A percentile compares a stretch with the other conserved stretches of the same genome.
These are phyloP conservation scores for Sthenelais limicola DNA, from an alignment of 2,888 invertebrate genomes.

Conservation along the genomic window DNA sequence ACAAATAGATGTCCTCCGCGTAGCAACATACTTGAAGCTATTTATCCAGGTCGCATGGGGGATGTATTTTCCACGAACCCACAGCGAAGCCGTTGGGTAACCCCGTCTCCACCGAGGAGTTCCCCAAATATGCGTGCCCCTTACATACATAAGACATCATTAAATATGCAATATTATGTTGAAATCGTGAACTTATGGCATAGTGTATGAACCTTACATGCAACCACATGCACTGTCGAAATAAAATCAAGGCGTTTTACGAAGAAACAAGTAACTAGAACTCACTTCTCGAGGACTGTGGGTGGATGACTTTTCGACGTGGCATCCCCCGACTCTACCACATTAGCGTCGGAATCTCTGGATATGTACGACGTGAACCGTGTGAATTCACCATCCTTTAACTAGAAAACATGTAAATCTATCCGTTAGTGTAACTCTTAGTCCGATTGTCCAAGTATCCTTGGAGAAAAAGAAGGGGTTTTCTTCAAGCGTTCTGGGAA, in stretches of 20 bases:
- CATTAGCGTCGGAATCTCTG: slow-evolving; percentile 28
- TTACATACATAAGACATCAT: not conserved
- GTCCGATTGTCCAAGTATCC: not conserved
- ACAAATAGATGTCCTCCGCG: too few species aligned
- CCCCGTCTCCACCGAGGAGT: slow-evolving; percentile 38
- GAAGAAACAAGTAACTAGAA: slow-evolving; percentile 8
- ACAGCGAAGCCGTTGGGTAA: slow-evolving; percentile 32
- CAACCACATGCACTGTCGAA: slow-evolving; percentile 16
- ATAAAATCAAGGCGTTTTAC: not conserved
- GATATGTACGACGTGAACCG: not conserved
- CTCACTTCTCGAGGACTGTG: slow-evolving; percentile 38
- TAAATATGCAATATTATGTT: too few species aligned
- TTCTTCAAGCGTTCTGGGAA: slow-evolving; percentile 30
- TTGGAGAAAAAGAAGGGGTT: slow-evolving; percentile 28
- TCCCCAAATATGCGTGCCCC: slow-evolving; percentile 25
- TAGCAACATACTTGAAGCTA: too few species aligned
- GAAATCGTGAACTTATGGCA: too few species aligned
- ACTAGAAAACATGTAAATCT: not conserved
- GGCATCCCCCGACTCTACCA: slow-evolving; percentile 27
- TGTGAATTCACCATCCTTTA: not conserved
- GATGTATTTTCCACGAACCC: slow-evolving; percentile 29
- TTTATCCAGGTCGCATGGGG: too few species aligned
- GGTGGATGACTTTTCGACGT: slow-evolving; percentile 40
- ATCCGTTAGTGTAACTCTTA: slow-evolving; percentile 15
- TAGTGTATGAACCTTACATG: too few species aligned